phyloP scores from a whole-genome alignment of 30 jellyfish, hydroid and myxozoan genomes.

The Pelagia noctiluca region DNA sequence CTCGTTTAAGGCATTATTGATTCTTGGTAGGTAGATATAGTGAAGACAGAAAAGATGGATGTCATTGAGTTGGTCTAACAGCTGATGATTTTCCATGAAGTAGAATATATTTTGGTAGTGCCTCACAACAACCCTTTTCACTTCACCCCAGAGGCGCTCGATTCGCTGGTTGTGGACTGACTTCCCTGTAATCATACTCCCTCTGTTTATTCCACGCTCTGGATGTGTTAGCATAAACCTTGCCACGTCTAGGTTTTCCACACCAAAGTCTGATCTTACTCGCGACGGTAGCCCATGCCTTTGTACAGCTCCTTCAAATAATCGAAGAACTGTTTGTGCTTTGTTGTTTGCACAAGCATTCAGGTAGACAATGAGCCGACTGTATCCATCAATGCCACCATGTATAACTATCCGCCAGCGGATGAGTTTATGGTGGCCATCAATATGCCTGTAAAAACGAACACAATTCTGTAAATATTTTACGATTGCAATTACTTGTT shows the following conservation, averaged over 20 bases:
- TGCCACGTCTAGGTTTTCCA: constrained; percentile 16
- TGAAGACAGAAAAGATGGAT: constrained; percentile 28
- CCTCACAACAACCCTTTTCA: constrained; percentile 12
- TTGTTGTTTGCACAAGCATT: background rate
- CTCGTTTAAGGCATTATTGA: background rate
- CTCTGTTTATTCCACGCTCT: constrained; percentile 17
- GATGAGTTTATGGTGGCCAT: constrained; percentile 29
- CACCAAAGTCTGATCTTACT: constrained; percentile 18
- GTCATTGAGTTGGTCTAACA: constrained; percentile 1
- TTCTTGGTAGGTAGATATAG: constrained; percentile 31
- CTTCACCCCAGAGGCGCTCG: constrained; percentile 33
- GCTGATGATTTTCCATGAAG: constrained; percentile 16
- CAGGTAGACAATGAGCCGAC: background rate
- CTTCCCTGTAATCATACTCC: constrained; percentile 14
- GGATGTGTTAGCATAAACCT: background rate
- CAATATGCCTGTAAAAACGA: constrained; percentile 22
- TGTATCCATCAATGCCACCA: constrained; percentile 40
- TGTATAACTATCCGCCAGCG: constrained; percentile 13
- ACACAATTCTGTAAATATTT: background rate
- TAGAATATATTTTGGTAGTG: constrained; percentile 15
- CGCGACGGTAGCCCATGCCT: constrained; percentile 18
- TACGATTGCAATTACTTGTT: background rate
- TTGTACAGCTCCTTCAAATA: constrained; percentile 30
- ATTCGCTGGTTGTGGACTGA: constrained; percentile 13
- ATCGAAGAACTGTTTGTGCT: constrained; percentile 2